Conservation (phyloP, 2,888 invertebrate genomes). For the Cetonia aurata region DNA sequence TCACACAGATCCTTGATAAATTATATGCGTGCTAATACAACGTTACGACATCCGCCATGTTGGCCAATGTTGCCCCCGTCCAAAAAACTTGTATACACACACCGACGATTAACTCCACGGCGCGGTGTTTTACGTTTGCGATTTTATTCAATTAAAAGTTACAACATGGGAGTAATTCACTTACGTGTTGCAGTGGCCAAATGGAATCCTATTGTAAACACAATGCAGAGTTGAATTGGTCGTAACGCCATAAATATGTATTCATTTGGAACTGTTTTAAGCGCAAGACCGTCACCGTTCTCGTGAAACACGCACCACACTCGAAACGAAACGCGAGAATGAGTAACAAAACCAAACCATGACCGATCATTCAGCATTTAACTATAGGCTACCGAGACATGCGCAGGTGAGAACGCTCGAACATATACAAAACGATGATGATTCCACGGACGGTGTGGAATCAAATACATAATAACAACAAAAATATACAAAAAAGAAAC, state of each 20-base stretch:
- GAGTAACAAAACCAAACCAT: conserved; percentile 49
- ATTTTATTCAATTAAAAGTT: background rate
- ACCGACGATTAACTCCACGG: conserved; percentile 9
- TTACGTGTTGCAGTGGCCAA: conserved; percentile 43
- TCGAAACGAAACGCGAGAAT: conserved; percentile 37
- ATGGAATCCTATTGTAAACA: conserved; percentile 68
- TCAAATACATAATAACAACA: conserved; percentile 17
- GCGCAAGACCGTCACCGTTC: conserved; percentile 63
- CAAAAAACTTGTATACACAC: conserved; percentile 44
- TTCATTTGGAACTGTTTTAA: conserved; percentile 73
- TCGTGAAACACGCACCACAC: conserved; percentile 46
- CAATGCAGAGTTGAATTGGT: conserved; percentile 78
- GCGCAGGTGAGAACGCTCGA: conserved; percentile 51
- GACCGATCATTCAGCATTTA: conserved; percentile 57
- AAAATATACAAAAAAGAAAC: background rate
- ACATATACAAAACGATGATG: conserved; percentile 8
- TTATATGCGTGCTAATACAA: conserved; percentile 25
- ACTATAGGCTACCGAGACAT: conserved; percentile 54
- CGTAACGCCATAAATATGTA: conserved; percentile 84
- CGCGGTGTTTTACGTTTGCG: conserved; percentile 5
- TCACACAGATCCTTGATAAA: conserved; percentile 4
- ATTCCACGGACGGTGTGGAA: background rate
- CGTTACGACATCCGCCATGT: conserved; percentile 59
- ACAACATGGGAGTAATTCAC: conserved; percentile 5
- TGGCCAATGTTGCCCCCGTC: conserved; percentile 48